Conservation (phyloP, 2,797 vertebrate genomes). For the Periophthalmus magnuspinnatus region DNA sequence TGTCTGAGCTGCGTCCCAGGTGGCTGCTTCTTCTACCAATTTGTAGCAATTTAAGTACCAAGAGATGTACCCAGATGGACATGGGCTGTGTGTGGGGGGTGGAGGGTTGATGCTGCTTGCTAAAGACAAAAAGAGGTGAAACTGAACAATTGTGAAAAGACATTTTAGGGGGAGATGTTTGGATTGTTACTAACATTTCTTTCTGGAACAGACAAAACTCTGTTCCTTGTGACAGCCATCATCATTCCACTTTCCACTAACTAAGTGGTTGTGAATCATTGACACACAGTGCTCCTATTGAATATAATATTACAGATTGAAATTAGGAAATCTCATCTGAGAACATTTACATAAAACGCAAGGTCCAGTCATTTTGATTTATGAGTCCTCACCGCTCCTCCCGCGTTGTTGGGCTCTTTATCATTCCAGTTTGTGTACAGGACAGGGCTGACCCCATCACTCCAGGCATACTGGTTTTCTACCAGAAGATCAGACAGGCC, state of each 20-base stretch:
- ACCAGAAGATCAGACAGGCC: constrained; percentile 71
- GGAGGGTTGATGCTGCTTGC: constrained; percentile 67
- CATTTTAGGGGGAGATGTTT: background rate
- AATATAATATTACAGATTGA: background rate
- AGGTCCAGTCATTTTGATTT: background rate
- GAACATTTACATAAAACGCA: background rate
- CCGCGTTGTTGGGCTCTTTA: constrained; percentile 79
- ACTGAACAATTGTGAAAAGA: background rate
- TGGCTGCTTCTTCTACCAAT: constrained; percentile 64
- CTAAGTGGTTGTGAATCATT: constrained; percentile 58
- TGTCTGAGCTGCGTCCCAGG: constrained; percentile 70
- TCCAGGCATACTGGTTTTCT: constrained; percentile 79
- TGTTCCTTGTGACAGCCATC: constrained; percentile 62
- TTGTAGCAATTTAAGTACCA: constrained; percentile 82
- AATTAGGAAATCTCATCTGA: background rate
- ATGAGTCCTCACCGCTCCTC: constrained; percentile 60
- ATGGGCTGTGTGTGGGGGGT: constrained; percentile 67
- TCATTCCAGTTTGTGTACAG: constrained; percentile 79
- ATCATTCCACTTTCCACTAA: constrained; percentile 78
- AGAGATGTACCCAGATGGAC: constrained; percentile 67
- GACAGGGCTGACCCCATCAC: constrained; percentile 76
- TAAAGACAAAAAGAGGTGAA: constrained; percentile 34
- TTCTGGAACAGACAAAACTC: constrained; percentile 78
- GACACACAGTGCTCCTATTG: constrained; percentile 78
- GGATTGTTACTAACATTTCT: constrained; percentile 71